phyloP scores from a whole-genome alignment of 2,888 invertebrate species.

The Cybosia mesomella region DNA sequence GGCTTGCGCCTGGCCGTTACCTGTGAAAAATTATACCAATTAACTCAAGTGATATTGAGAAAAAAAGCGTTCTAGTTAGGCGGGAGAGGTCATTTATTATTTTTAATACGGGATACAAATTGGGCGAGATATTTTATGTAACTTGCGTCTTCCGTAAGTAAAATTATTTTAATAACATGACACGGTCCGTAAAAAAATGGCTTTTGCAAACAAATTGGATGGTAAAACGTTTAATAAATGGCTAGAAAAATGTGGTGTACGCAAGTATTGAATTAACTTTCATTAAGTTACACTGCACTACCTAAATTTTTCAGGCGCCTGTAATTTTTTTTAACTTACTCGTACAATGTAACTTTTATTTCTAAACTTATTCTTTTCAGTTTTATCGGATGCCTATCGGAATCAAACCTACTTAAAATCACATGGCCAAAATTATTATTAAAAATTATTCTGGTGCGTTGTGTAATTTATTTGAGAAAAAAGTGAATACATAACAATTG shows the following conservation, averaged over 20 bases:
- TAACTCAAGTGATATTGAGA: slow-evolving; percentile 53
- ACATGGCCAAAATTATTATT: too few species aligned
- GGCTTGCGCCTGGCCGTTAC: slow-evolving; percentile 75
- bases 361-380: too few species aligned
- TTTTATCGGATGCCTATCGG: too few species aligned
- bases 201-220: slow-evolving; percentile 23
- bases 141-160: slow-evolving; percentile 39
- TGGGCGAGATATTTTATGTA: slow-evolving; percentile 46
- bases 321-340: too few species aligned
- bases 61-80: slow-evolving; percentile 48
- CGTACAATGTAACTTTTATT: too few species aligned
- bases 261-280: neutral
- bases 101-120: slow-evolving; percentile 54
- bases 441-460: too few species aligned
- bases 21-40: slow-evolving; percentile 69
- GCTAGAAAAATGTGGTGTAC: neutral
- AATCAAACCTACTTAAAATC: too few species aligned
- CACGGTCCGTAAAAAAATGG: slow-evolving; percentile 15
- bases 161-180: slow-evolving; percentile 41
- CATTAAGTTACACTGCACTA: neutral
- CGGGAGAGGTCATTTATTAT: slow-evolving; percentile 49
- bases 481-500: too few species aligned
- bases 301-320: too few species aligned
- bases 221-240: slow-evolving; percentile 15
- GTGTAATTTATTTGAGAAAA: too few species aligned